Evolutionary conservation across 1,140 invertebrate species (phyloP), one percentile per base, ranked within the genome.

Genomic region (Drosophila funebris): DNA sequence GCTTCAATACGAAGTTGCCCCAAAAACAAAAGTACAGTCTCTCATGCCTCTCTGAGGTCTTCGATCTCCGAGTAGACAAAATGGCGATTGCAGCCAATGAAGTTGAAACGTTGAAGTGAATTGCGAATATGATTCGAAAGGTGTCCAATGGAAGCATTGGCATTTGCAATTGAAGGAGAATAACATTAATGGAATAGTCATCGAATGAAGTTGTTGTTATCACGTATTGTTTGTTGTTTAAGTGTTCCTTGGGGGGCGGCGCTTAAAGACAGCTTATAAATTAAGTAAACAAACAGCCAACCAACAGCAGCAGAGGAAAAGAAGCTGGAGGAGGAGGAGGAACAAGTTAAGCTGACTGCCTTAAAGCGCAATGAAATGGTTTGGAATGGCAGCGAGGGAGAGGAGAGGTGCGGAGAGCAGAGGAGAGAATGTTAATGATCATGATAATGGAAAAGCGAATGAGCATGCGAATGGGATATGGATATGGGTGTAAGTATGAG

Each of bases 261-360:
- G 81, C 82, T 87, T 84, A 53, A 37, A 62, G 76, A 48, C 67
- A 54, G 76, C 81, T 84, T 77, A 85, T 85, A 80, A 84, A 85
- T 81, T 61, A 85, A 81, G 73, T 58, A 85, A 84, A 85, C 48
- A 73, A 80, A 80, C 73, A 84, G 41, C 73, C 81, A 84, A 79
- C 76, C 80, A 79, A 62, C 56, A 63, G 44, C 24, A 36, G 33
- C 57, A 64, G 58, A 46, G 37, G 20, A 43, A 43, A 50, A 37
- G 11, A 2, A 46, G 39, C 8, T 14, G 20, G 1, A 39, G 29
- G 18, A 46, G 43, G 14, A n/a, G n/a, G 16, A 53, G 39, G 27
- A 8, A 20, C 11, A 27, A 31, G 13, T 16, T n/a, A 9, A 27
- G 56, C 54, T n/a, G 9, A 36, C n/a, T 11, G 3, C 8, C n/a